These are phyloP conservation scores for Lapara coniferarum DNA, from an alignment of 2,888 invertebrate genomes.

Conservation along the genomic window DNA sequence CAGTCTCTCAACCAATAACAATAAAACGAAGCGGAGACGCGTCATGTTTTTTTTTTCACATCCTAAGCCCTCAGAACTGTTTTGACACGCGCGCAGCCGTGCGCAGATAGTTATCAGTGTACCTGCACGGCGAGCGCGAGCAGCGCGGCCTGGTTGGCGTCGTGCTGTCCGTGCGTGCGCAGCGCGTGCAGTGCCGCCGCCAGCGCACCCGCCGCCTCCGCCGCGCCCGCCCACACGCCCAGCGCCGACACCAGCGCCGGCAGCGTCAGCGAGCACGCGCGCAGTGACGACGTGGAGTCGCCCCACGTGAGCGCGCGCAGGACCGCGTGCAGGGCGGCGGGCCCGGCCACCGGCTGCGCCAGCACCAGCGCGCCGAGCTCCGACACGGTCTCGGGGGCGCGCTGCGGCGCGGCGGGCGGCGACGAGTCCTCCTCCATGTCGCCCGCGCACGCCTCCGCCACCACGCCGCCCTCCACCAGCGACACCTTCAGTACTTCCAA, in stretches of 20 bases:
- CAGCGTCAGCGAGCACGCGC: constrained; percentile 90
- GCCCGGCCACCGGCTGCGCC: constrained; percentile 72
- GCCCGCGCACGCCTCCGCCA: constrained; percentile 79
- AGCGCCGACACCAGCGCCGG: constrained; percentile 85
- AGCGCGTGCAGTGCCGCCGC: constrained; percentile 91
- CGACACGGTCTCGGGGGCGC: constrained; percentile 88
- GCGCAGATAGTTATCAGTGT: constrained; percentile 6
- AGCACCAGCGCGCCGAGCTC: constrained; percentile 91
- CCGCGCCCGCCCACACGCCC: constrained; percentile 75
- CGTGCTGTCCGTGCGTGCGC: constrained; percentile 94
- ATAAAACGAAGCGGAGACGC: too few relatives aligned
- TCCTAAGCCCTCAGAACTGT: too few relatives aligned
- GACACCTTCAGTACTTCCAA: constrained; percentile 91
- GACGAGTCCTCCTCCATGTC: constrained; percentile 86
- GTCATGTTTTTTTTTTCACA: too few relatives aligned
- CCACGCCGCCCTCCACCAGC: constrained; percentile 87
- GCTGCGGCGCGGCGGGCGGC: constrained; percentile 66
- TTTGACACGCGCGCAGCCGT: too few relatives aligned
- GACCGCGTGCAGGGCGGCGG: constrained; percentile 67
- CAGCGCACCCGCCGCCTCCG: constrained; percentile 85
- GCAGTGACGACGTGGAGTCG: constrained; percentile 92
- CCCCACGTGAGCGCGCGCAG: constrained; percentile 87
- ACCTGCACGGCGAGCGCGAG: constrained; percentile 92
- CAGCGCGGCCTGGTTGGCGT: constrained; percentile 92
- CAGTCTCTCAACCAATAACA: too few relatives aligned